These are phyloP conservation scores for Bombus impatiens DNA, from an alignment of 1,140 invertebrate species.

Conservation along the genomic window DNA sequence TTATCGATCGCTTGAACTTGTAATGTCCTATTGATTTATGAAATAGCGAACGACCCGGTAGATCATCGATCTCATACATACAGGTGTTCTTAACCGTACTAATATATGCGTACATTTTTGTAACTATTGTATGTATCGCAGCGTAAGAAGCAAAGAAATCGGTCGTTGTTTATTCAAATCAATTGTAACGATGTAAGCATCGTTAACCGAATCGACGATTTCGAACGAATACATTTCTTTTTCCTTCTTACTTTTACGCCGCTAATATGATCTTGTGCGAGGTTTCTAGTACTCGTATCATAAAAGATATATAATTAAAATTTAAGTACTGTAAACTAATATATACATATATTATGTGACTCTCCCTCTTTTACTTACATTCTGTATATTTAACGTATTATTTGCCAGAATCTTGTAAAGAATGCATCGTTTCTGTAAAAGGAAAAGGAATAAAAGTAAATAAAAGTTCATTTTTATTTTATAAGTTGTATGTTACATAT, in stretches of 20 bases:
- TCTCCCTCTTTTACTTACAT: background rate
- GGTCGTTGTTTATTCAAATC: background rate
- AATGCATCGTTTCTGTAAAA: no score
- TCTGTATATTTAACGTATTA: background rate
- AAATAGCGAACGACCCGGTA: background rate
- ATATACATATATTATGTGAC: background rate
- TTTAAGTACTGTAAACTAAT: background rate
- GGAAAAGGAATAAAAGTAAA: background rate
- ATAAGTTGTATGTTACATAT: background rate
- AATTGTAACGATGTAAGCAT: background rate
- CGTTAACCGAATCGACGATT: background rate
- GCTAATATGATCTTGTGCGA: background rate
- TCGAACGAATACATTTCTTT: background rate
- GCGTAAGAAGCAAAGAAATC: background rate
- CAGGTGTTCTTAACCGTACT: constrained; percentile 9
- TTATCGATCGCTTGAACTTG: constrained; percentile 18
- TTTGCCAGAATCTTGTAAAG: background rate
- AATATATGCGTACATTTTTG: background rate
- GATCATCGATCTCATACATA: background rate
- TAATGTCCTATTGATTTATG: constrained; percentile 19
- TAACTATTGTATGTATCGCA: background rate
- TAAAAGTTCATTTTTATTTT: background rate
- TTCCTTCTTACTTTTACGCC: background rate
- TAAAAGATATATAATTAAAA: background rate
- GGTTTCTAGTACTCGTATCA: background rate